Evolutionary conservation across 2,113 vertebrate genomes (phyloP), one percentile per base, ranked within the genome.

Genomic region (Aldabrachelys gigantea): DNA sequence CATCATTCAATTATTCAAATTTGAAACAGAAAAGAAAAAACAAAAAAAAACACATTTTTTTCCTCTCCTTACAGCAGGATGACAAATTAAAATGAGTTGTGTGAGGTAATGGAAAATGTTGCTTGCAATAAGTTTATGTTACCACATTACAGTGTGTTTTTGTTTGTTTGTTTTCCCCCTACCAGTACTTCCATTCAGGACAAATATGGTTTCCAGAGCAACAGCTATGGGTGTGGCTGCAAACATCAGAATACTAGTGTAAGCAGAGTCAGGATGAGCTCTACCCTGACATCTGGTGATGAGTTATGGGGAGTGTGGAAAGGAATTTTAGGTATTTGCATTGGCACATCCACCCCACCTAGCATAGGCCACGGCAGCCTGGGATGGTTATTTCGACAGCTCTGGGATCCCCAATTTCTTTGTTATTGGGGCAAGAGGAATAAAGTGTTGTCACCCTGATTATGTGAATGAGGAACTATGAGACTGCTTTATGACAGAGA

Each of bases 11-110:
- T 95, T 95, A 96, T 50, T 88, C 86, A 96, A 96, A 97, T 93
- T 85, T 95, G 88, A 98, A 97, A 92, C 80, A 96, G 82, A 95
- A 92, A 96, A 89, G 93, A 54, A 54, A 54, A 92, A 96, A 89
- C 92, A 54, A 54, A 54, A 54, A 54, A 22, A 22, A 7, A 10
- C 84, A 90, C 22, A 31, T 6, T 62, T 62, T 85, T 59, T 84
- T 97, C 97, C 97, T 97, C 82, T 80, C 81, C 90, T 90, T 92
- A 92, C 17, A 93, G 85, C 69, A 80, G 82, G 91, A 87, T 95
- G 85, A 92, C 93, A 98, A 97, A 96, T 97, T 89, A 96, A 97
- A 97, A 89, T 84, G 4, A 72, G 69, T 94, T 87, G 94, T 97
- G 72, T 75, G 92, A 97, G 90, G 87, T 90, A 97, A 95, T 1